These are phyloP conservation scores for Mus spicilegus DNA, from an alignment of 2,113 vertebrate species.

Conservation along the genomic window DNA sequence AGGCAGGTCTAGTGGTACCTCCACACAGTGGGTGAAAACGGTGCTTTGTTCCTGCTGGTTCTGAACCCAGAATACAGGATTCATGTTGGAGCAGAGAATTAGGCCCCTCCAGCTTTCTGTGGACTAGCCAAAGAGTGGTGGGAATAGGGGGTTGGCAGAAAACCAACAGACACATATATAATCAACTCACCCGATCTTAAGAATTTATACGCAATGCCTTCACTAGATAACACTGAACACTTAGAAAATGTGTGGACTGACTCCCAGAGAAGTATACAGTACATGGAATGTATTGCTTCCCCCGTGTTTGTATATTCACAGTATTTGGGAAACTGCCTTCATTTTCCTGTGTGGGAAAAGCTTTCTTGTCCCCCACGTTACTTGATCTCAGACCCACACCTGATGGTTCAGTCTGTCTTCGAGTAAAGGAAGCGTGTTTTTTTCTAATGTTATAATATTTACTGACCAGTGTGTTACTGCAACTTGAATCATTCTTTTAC, in stretches of 20 bases:
- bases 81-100: constrained; percentile 69
- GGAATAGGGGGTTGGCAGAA: constrained; percentile 52
- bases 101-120: constrained; percentile 49
- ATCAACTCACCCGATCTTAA: constrained; percentile 66
- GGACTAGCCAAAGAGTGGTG: constrained; percentile 75
- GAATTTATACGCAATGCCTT: constrained; percentile 56
- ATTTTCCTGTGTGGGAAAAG: constrained; percentile 87
- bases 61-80: constrained; percentile 58
- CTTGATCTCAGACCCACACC: constrained; percentile 88
- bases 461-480: constrained; percentile 86
- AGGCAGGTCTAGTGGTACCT: constrained; percentile 55
- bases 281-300: constrained; percentile 84
- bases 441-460: constrained; percentile 86
- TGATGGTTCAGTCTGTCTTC: constrained; percentile 87
- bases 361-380: constrained; percentile 88
- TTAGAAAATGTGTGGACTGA: constrained; percentile 82
- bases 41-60: constrained; percentile 64
- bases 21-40: constrained; percentile 58
- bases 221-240: constrained; percentile 73
- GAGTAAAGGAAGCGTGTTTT: constrained; percentile 87
- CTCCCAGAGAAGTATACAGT: constrained; percentile 81
- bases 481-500: constrained; percentile 85
- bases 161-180: constrained; percentile 4
- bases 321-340: constrained; percentile 89
- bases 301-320: constrained; percentile 86